Base-by-base conservation (phyloP, 2,113 vertebrate genomes). In the Eclectus roratus region DNA sequence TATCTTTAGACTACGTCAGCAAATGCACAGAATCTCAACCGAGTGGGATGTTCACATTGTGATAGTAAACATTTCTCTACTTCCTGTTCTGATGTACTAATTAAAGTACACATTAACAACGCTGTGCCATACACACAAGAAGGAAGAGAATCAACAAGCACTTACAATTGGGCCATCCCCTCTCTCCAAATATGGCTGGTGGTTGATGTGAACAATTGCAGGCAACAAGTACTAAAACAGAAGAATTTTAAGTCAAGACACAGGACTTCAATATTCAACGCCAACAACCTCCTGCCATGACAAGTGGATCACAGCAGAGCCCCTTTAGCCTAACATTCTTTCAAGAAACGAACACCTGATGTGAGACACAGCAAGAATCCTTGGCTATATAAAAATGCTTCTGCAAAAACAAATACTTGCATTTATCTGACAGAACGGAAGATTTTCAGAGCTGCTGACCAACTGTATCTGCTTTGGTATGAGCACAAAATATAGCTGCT, bases 161-260 rank as follows among this genome's bases (percentile, higher is more conserved):
- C 99, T 99, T 97, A 99, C 99, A 94, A 99, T 99, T 29, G 99
- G 99, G 31, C 99, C 99, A 86, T 99, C 99, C 44, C 99, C 99
- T 84, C 99, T 98, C 98, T 99, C 99, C 97, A 99, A 98, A 94
- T 99, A 99, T 1, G 99, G 99, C 97, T 99, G 99, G 94, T 99
- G 99, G 97, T 99, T 99, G 96, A 99, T 99, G 96, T 99, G 99
- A 71, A 99, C 99, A 96, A 99, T 99, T 35, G 99, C 99, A 96
- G 99, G 99, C 93, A 99, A 95, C 83, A 99, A 98, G 97, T 99
- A 99, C 99, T 99, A 70, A 47, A 96, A 92, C 10, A 66, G 28
- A 63, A 94, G n/a, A 96, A 83, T 10, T 43, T 70, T 8, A 49
- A 33, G 69, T 91, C 77, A 91, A 44, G 44, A 60, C 28, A 90